These are phyloP conservation scores for Cantharis flavilabris DNA, from an alignment of 2,888 invertebrate genomes.

Conservation along the genomic window DNA sequence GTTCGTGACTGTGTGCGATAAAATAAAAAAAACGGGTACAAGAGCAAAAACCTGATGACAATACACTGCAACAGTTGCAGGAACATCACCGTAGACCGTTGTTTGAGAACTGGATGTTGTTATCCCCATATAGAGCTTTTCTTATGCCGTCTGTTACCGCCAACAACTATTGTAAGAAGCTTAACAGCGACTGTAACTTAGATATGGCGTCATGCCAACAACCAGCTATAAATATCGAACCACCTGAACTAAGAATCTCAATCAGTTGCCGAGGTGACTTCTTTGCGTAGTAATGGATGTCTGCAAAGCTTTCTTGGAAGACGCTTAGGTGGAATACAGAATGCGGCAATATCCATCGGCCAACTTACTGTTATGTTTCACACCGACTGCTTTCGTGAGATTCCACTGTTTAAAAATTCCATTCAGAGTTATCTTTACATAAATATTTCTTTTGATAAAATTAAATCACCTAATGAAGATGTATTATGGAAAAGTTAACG, in stretches of 20 bases:
- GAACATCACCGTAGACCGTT: conserved; percentile 25
- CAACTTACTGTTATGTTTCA: conserved; percentile 16
- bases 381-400: not conserved
- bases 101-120: conserved; percentile 28
- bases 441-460: not conserved
- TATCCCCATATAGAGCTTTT: conserved; percentile 29
- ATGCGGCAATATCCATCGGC: conserved; percentile 23
- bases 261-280: conserved; percentile 20
- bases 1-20: conserved; percentile 19
- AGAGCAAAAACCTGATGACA: conserved; percentile 23
- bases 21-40: conserved; percentile 18
- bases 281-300: conserved; percentile 10
- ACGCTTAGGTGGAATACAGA: conserved; percentile 28
- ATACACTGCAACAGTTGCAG: conserved; percentile 26
- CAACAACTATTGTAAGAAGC: conserved; percentile 29
- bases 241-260: conserved; percentile 33
- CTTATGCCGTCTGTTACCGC: conserved; percentile 27
- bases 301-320: conserved; percentile 26
- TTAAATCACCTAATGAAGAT: not conserved
- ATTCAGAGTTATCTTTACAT: not conserved
- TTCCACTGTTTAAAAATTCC: not conserved
- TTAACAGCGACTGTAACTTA: conserved; percentile 26
- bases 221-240: conserved; percentile 34
- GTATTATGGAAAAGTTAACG: not conserved
- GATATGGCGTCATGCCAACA: conserved; percentile 36